Conservation (phyloP, 1,140 invertebrate species). For the Geopemphigus sp. region DNA sequence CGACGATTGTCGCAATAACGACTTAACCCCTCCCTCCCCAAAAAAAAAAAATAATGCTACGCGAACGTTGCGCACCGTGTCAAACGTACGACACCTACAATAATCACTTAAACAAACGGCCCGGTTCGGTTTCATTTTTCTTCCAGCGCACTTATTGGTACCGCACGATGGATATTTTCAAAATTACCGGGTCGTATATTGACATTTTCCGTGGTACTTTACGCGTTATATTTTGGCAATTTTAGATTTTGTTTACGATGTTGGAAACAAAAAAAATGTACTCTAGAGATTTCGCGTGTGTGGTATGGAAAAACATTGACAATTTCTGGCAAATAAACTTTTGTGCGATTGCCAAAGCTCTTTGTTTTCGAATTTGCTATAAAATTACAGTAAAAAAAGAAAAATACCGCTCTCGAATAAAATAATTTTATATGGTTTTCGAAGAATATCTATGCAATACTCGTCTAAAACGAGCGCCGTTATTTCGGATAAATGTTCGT, state of each 20-base stretch:
- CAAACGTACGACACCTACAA: too few relatives aligned
- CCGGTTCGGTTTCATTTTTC: not conserved
- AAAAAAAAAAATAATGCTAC: too few relatives aligned
- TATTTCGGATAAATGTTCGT: too few relatives aligned
- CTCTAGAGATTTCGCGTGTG: slow-evolving; percentile 12
- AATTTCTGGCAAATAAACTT: slow-evolving; percentile 17
- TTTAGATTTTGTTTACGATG: slow-evolving; percentile 8
- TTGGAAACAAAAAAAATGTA: not conserved
- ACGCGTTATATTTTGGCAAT: not conserved
- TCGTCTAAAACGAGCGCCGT: too few relatives aligned
- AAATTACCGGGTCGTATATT: not conserved
- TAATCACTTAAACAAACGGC: too few relatives aligned
- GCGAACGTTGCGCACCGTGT: too few relatives aligned
- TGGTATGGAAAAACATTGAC: slow-evolving; percentile 1
- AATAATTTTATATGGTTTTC: not conserved
- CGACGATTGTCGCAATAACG: too few relatives aligned
- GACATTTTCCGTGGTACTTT: not conserved
- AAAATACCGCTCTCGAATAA: not conserved
- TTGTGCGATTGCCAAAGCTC: slow-evolving; percentile 15
- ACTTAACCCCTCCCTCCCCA: too few relatives aligned
- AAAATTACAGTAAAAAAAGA: slow-evolving; percentile 11
- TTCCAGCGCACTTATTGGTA: not conserved
- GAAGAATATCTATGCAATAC: not conserved
- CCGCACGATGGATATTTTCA: not conserved
- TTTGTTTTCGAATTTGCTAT: slow-evolving; percentile 25